Evolutionary conservation across 2,797 vertebrate species (phyloP).

Genomic region (Echeneis naucrates): DNA sequence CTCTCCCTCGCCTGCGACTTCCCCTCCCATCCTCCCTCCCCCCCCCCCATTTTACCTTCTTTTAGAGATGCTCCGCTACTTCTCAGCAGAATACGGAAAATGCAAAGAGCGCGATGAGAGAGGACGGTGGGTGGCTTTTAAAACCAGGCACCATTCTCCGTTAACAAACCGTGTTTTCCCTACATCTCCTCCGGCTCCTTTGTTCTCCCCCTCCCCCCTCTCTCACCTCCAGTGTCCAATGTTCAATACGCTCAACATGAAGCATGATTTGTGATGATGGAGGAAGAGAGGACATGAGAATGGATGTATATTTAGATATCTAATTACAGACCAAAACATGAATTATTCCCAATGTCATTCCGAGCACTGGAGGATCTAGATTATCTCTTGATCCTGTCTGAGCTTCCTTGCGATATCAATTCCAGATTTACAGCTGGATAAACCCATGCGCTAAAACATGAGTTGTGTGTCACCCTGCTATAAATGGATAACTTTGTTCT

Average conservation of each 20-base stretch:
- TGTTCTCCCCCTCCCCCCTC: constrained; percentile 81
- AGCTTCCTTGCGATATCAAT: constrained; percentile 62
- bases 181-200: constrained; percentile 72
- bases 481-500: constrained; percentile 8
- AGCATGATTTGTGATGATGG: constrained; percentile 51
- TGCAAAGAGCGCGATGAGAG: constrained; percentile 61
- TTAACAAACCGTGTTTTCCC: constrained; percentile 56
- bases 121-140: constrained; percentile 49
- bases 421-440: constrained; percentile 58
- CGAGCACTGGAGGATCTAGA: constrained; percentile 62
- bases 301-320: constrained; percentile 20
- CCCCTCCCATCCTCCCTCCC: constrained; percentile 61
- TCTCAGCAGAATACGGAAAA: constrained; percentile 74
- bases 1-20: constrained; percentile 69
- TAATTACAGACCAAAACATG: constrained; percentile 27
- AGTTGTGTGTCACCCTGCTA: constrained; percentile 1
- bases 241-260: constrained; percentile 67
- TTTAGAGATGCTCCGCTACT: constrained; percentile 78
- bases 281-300: constrained; percentile 41
- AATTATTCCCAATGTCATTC: constrained; percentile 33
- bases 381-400: constrained; percentile 68
- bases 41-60: constrained; percentile 53
- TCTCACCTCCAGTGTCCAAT: constrained; percentile 57
- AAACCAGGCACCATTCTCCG: constrained; percentile 47
- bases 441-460: constrained; percentile 47